Evolutionary conservation across 2,797 vertebrate genomes (phyloP).

Genomic region (Cynodonichthys magdalenae): DNA sequence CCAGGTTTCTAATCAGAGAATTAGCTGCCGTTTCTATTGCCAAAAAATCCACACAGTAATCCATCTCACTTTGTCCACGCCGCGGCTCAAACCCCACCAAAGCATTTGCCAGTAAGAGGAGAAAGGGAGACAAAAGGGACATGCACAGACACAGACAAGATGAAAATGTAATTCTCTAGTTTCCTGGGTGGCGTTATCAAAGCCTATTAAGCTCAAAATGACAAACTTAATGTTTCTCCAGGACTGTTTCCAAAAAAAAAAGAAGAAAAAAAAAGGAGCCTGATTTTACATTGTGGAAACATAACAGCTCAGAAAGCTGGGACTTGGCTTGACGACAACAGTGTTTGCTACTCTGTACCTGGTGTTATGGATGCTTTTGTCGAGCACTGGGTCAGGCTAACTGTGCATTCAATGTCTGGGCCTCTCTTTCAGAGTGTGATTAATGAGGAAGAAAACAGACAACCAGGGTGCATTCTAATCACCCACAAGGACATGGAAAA

Average conservation of each 20-base stretch:
- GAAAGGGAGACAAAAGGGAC: slow-evolving; percentile 11
- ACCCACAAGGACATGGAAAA: slow-evolving; percentile 71
- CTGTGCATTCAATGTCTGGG: slow-evolving; percentile 68
- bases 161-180: slow-evolving; percentile 49
- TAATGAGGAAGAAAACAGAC: slow-evolving; percentile 76
- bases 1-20: slow-evolving; percentile 81
- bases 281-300: slow-evolving; percentile 33
- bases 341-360: slow-evolving; percentile 18
- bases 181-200: slow-evolving; percentile 60
- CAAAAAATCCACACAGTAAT: slow-evolving; percentile 75
- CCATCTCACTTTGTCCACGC: slow-evolving; percentile 80
- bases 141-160: slow-evolving; percentile 25
- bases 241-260: slow-evolving; percentile 40
- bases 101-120: slow-evolving; percentile 56
- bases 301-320: slow-evolving; percentile 24
- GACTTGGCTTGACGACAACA: slow-evolving; percentile 9
- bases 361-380: slow-evolving; percentile 51
- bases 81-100: slow-evolving; percentile 54
- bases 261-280: slow-evolving; percentile 14
- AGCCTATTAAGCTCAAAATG: slow-evolving; percentile 53
- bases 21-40: slow-evolving; percentile 71
- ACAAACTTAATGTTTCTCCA: slow-evolving; percentile 46
- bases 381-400: slow-evolving; percentile 53
- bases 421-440: slow-evolving; percentile 69
- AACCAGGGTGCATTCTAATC: slow-evolving; percentile 73